Conservation (phyloP, 2,888 invertebrate species). For the Nezara viridula region DNA sequence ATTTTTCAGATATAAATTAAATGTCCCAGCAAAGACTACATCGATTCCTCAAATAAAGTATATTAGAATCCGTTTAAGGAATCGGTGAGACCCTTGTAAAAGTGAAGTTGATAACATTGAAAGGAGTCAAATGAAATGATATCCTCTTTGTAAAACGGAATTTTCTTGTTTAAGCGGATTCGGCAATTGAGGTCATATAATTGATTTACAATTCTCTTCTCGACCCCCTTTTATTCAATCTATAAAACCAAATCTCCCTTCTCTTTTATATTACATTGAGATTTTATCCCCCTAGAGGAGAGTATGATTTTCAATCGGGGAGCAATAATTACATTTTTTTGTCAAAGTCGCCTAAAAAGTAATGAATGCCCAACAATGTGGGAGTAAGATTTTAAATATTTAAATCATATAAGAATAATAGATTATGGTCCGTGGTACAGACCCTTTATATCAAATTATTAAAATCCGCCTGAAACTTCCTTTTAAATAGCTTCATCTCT, state of each 20-base stretch:
- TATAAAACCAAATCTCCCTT: constrained; percentile 32
- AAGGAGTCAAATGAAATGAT: constrained; percentile 23
- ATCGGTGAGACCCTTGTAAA: neutral
- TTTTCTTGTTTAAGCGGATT: constrained; percentile 48
- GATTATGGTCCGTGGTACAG: too few relatives aligned
- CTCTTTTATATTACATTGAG: constrained; percentile 31
- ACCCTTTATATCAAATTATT: too few relatives aligned
- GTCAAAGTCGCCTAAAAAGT: neutral
- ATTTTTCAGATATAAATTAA: neutral
- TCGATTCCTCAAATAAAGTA: neutral
- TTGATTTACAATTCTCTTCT: constrained; percentile 39
- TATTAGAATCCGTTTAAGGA: neutral
- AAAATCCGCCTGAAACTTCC: too few relatives aligned
- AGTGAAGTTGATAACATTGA: neutral
- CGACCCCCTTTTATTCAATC: constrained; percentile 33
- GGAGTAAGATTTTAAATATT: neutral
- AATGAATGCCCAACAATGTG: neutral
- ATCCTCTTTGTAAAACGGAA: constrained; percentile 31
- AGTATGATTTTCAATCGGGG: neutral
- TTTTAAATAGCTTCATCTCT: too few relatives aligned
- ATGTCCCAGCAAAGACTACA: neutral
- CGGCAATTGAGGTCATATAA: constrained; percentile 25
- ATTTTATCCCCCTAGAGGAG: neutral
- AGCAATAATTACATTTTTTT: neutral
- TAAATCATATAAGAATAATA: too few relatives aligned